Base-by-base conservation (phyloP, 2,888 invertebrate genomes). In the Papilio elwesi region DNA sequence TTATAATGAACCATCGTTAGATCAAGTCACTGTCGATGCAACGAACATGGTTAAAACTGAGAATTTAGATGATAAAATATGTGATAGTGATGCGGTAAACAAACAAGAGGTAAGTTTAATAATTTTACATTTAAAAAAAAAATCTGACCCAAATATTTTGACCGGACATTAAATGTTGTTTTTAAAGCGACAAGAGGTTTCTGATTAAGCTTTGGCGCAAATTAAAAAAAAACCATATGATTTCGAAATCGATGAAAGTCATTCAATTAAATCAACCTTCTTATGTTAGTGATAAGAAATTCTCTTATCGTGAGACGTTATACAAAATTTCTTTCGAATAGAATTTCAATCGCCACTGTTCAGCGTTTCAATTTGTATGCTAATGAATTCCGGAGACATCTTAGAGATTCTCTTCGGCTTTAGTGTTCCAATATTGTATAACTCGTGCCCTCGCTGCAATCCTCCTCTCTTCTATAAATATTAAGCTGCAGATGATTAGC, bases 351-450 rank as follows among this genome's bases (percentile, higher is more conserved):
- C 81, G 83, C 78, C 82, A 81, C 78, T 77, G 76, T 75, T 79
- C 78, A 79, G 81, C 81, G 82, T 79, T 85, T 87, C 90, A 91
- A 91, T 91, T 86, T 91, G 89, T 90, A 92, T 91, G 92, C 83
- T 87, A 91, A 92, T 91, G 86, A 83, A 82, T 77, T 76, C 71
- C 78, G 76, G 73, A 79, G 78, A 77, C 57, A 53, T 68, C 68
- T 68, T 72, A 53, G 57, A 68, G 68, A 72, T 63, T 72, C 72
- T 53, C 47, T 52, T 38, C 52, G 47, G 62, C 55, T 53, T 70
- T 53, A 64, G 52, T 38, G 66, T 43, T 52, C 55, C 47, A 68
- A 55, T 68, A 55, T 55, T 68, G 59, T 62, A 62, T 62, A 62
- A 65, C 49, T 65, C 11, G 51, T 65, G 48, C 49, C 65, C 65